phyloP scores from a whole-genome alignment of 2,797 vertebrate species.

The Corythornis leucogaster region DNA sequence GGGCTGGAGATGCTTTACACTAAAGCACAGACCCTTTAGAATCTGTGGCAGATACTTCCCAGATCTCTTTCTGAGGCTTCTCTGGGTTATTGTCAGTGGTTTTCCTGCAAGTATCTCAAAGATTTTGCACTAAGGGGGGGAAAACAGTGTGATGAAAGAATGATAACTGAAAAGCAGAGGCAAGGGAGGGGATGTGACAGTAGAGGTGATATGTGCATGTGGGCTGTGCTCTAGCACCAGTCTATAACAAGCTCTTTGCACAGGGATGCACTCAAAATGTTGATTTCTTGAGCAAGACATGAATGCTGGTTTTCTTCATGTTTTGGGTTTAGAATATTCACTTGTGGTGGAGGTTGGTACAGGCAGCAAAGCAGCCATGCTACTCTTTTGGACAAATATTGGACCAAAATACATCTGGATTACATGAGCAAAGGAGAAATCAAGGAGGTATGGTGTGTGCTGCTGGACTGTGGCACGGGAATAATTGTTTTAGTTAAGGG shows the following conservation, averaged over 20 bases:
- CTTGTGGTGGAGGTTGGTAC: slow-evolving; percentile 88
- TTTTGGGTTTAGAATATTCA: slow-evolving; percentile 74
- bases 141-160: neutral
- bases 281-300: neutral
- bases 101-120: neutral
- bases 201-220: neutral
- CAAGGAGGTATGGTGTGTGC: slow-evolving; percentile 84
- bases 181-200: fast-evolving
- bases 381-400: slow-evolving; percentile 92
- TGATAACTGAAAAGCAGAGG: neutral
- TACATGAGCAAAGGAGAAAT: slow-evolving; percentile 91
- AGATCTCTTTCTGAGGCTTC: neutral
- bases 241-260: neutral
- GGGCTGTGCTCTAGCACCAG: neutral
- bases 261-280: neutral
- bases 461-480: neutral
- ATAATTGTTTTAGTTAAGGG: neutral
- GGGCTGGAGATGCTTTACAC: neutral
- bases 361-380: slow-evolving; percentile 90
- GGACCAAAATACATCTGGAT: slow-evolving; percentile 91
- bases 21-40: neutral
- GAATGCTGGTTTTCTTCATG: neutral
- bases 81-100: neutral
- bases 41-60: neutral
- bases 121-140: neutral